These are phyloP conservation scores for Acronicta alni DNA, from an alignment of 2,888 invertebrate genomes.

Conservation along the genomic window DNA sequence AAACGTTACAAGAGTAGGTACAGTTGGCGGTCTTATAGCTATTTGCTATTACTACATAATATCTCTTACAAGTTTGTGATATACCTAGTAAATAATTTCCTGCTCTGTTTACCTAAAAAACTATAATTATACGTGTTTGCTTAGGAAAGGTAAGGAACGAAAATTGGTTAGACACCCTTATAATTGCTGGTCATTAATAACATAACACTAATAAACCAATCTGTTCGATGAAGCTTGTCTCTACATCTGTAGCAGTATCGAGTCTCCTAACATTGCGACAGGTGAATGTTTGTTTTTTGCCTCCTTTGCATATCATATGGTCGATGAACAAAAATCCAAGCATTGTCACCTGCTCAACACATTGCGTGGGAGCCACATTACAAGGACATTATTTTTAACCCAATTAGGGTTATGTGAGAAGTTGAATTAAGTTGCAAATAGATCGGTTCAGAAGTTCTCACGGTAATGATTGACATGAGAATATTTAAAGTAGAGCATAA, in stretches of 20 bases:
- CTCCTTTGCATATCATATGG: slow-evolving; percentile 77
- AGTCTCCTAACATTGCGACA: slow-evolving; percentile 73
- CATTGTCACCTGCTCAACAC: slow-evolving; percentile 72
- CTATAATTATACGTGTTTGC: no score
- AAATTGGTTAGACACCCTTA: not conserved
- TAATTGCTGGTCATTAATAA: slow-evolving; percentile 18
- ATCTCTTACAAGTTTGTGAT: no score
- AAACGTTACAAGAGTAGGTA: no score
- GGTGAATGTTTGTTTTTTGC: slow-evolving; percentile 74
- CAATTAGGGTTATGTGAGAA: slow-evolving; percentile 59
- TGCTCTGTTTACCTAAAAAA: no score
- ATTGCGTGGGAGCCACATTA: slow-evolving; percentile 58
- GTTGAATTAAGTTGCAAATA: slow-evolving; percentile 57
- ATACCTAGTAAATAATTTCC: no score
- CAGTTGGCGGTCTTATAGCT: no score
- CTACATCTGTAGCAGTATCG: slow-evolving; percentile 68
- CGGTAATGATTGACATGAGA: slow-evolving; percentile 70
- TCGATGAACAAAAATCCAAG: slow-evolving; percentile 64
- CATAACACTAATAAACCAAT: slow-evolving; percentile 37
- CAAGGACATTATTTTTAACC: slow-evolving; percentile 56
- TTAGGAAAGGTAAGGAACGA: no score
- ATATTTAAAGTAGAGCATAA: slow-evolving; percentile 53
- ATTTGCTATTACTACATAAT: no score
- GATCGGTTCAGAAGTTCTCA: slow-evolving; percentile 63
- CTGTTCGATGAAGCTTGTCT: slow-evolving; percentile 34